Evolutionary conservation across 2,888 invertebrate genomes (phyloP).

Genomic region (Bellardia pandia): DNA sequence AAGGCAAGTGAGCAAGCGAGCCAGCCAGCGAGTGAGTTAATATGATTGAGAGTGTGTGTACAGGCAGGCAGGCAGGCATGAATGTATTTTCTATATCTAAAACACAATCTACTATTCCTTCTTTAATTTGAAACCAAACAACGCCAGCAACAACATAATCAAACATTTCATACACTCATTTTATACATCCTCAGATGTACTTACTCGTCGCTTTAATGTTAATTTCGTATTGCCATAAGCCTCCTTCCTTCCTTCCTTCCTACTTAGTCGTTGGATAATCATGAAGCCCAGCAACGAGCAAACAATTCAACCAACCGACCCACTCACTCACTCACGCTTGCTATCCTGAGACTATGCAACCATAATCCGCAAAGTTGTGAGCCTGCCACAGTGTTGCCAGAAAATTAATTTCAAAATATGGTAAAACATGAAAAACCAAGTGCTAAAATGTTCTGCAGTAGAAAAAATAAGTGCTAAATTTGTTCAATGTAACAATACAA

Average conservation of each 20-base stretch:
- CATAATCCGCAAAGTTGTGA: neutral
- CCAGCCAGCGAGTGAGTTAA: neutral
- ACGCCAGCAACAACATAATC: slow-evolving; percentile 52
- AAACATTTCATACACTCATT: slow-evolving; percentile 22
- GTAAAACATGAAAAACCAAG: no score
- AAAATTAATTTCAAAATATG: no score
- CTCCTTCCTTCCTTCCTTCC: slow-evolving; percentile 31
- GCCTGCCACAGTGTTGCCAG: no score
- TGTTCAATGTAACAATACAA: no score
- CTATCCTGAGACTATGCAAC: slow-evolving; percentile 7
- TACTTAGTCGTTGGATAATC: slow-evolving; percentile 50
- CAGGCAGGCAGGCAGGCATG: neutral
- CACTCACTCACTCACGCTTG: slow-evolving; percentile 13
- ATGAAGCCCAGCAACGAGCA: slow-evolving; percentile 15
- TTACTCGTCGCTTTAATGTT: slow-evolving; percentile 15
- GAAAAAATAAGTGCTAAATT: no score
- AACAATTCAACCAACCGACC: slow-evolving; percentile 29
- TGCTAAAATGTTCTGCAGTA: no score
- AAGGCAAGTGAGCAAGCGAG: slow-evolving; percentile 10
- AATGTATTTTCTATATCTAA: slow-evolving; percentile 47
- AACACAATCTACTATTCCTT: slow-evolving; percentile 60
- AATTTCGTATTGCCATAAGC: slow-evolving; percentile 24
- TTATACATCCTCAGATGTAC: slow-evolving; percentile 27
- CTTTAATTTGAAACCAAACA: slow-evolving; percentile 61
- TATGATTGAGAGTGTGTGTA: slow-evolving; percentile 18